Conservation (phyloP, 30 jellyfish, hydroid and myxozoan genomes). For the Nemopilema nomurai region DNA sequence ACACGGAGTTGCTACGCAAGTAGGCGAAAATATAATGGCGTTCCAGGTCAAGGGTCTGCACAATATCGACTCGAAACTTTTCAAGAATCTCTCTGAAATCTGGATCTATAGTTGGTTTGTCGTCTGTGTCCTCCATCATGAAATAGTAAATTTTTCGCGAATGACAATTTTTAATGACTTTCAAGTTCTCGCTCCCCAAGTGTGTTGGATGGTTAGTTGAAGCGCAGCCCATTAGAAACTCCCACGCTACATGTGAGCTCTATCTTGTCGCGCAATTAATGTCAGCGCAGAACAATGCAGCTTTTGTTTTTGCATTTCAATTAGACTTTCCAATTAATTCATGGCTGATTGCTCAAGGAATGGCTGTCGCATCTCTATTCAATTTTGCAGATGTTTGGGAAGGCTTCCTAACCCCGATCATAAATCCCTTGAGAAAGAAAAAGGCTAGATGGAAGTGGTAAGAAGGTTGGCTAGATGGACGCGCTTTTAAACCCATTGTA, state of each 20-base stretch:
- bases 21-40: constrained; percentile 74
- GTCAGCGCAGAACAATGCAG: too few relatives aligned
- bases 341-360: not conserved
- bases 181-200: too few relatives aligned
- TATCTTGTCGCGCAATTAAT: not conserved
- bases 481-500: not conserved
- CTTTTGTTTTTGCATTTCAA: too few relatives aligned
- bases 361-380: too few relatives aligned
- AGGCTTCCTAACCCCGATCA: too few relatives aligned
- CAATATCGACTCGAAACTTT: constrained; percentile 70
- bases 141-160: not conserved
- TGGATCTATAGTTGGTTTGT: not conserved
- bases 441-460: not conserved
- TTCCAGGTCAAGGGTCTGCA: constrained; percentile 70
- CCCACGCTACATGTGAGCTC: not conserved
- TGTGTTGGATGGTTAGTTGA: too few relatives aligned
- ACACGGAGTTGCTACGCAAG: constrained; percentile 75
- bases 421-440: too few relatives aligned
- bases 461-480: not conserved
- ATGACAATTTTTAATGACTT: not conserved
- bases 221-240: not conserved
- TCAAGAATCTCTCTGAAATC: constrained; percentile 57
- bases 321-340: not conserved
- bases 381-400: too few relatives aligned
- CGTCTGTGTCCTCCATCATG: constrained; percentile 24